These are phyloP conservation scores for Acromyrmex echinatior DNA, from an alignment of 1,140 invertebrate genomes.

Conservation along the genomic window DNA sequence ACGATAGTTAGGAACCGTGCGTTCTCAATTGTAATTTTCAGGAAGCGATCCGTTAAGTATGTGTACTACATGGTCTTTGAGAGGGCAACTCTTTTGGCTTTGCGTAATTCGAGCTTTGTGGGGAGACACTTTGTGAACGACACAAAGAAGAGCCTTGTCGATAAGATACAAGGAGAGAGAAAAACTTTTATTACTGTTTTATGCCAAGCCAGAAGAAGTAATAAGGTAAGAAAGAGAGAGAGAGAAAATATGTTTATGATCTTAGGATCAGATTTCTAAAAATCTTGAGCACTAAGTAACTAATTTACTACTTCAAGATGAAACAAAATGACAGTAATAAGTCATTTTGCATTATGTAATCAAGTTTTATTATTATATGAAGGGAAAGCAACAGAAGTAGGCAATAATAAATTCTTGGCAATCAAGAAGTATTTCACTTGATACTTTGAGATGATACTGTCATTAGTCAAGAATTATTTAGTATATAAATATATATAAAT, in stretches of 20 bases:
- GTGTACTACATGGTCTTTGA: slow-evolving; percentile 12
- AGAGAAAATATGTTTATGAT: neutral
- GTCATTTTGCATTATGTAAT: neutral
- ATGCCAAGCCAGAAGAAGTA: slow-evolving; percentile 6
- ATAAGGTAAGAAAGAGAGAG: neutral
- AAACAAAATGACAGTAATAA: slow-evolving; percentile 1
- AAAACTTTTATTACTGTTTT: slow-evolving; percentile 47
- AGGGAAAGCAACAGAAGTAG: neutral
- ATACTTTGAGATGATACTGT: neutral
- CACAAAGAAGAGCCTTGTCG: slow-evolving; percentile 15
- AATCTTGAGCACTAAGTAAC: slow-evolving; percentile 25
- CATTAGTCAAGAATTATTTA: slow-evolving; percentile 27
- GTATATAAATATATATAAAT: neutral
- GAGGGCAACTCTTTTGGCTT: slow-evolving; percentile 48
- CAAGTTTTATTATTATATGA: neutral
- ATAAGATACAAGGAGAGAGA: slow-evolving; percentile 22
- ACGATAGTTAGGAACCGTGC: neutral
- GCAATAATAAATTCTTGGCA: neutral
- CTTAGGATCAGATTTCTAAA: slow-evolving; percentile 31
- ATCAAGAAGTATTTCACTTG: neutral
- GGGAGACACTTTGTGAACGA: neutral
- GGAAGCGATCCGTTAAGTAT: slow-evolving; percentile 12
- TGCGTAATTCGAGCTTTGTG: slow-evolving; percentile 48
- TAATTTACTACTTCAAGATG: neutral
- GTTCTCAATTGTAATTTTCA: slow-evolving; percentile 39